Base-by-base conservation (phyloP, 2,888 invertebrate species). In the Drosophila pseudotakahashii region DNA sequence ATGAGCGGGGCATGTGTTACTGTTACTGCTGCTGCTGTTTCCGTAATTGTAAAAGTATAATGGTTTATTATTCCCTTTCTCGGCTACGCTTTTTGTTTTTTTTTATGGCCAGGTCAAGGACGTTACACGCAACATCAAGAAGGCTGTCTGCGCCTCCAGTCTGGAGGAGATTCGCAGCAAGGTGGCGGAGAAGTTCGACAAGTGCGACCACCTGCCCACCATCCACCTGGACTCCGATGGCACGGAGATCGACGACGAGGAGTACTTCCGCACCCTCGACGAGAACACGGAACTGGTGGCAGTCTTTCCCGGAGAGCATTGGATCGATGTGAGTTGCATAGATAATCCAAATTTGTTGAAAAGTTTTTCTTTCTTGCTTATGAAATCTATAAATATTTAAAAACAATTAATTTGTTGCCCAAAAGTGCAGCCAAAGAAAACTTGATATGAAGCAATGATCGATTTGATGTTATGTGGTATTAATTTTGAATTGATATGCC, bases 231-330 rank as follows among this genome's bases (percentile, higher is more conserved):
- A 98, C 91, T 95, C 95, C 52, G 98, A 98, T 93, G 98, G 98
- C 36, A 98, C 98, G 0, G 98, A 98, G 93, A 96, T 98, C 53
- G 98, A 98, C 86, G 98, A 98, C 89, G 98, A 98, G 91, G 98
- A 98, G 91, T 98, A 98, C 92, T 98, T 98, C 92, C 96, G 95
- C 51, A 98, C 98, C 3, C 93, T 98, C 75, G 97, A 98, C 84
- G 95, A 95, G 76, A 97, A 98, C 89, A 97, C 97, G 16, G 95
- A 95, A 88, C 93, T 97, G 73, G 97, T 97, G 95, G 94, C 97
- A 53, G 93, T 97, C 55, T 94, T 94, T 75, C 95, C 95, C 7
- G 94, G 94, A 78, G 95, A 97, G 91, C 96, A 95, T 89, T 97
- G 97, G 97, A 92, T 92, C 66, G 92, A 92, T 90, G 92, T 92